phyloP scores from a whole-genome alignment of 1,140 invertebrate genomes.

The Drosophila seguyi region DNA sequence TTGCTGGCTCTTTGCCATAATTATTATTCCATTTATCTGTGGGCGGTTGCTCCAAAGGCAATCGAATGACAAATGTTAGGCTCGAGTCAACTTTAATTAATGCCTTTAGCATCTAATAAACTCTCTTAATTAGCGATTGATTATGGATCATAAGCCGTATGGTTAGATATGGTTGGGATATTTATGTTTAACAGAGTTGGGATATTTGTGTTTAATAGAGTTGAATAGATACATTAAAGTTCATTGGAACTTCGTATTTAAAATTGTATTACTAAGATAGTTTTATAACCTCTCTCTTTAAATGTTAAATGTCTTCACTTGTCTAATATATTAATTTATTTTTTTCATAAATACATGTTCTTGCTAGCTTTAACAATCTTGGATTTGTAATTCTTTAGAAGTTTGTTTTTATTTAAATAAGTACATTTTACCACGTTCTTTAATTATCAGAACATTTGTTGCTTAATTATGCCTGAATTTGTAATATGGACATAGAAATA shows the following conservation, averaged over 20 bases:
- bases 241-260: not conserved
- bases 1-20: constrained; percentile 44
- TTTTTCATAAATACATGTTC: too few relatives aligned
- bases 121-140: constrained; percentile 22
- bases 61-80: constrained; percentile 42
- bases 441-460: not conserved
- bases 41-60: constrained; percentile 21
- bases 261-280: too few relatives aligned
- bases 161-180: too few relatives aligned
- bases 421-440: not conserved
- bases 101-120: not conserved
- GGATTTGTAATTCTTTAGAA: too few relatives aligned
- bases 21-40: constrained; percentile 45
- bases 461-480: not conserved
- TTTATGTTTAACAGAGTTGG: too few relatives aligned
- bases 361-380: too few relatives aligned
- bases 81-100: constrained; percentile 1
- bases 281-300: too few relatives aligned
- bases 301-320: too few relatives aligned
- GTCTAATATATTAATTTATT: too few relatives aligned
- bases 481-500: not conserved
- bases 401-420: not conserved
- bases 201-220: too few relatives aligned
- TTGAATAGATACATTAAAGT: too few relatives aligned
- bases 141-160: not conserved